Evolutionary conservation across 30 jellyfish, hydroid and myxozoan genomes (phyloP).

Genomic region (Hydractinia symbiolongicarpus): DNA sequence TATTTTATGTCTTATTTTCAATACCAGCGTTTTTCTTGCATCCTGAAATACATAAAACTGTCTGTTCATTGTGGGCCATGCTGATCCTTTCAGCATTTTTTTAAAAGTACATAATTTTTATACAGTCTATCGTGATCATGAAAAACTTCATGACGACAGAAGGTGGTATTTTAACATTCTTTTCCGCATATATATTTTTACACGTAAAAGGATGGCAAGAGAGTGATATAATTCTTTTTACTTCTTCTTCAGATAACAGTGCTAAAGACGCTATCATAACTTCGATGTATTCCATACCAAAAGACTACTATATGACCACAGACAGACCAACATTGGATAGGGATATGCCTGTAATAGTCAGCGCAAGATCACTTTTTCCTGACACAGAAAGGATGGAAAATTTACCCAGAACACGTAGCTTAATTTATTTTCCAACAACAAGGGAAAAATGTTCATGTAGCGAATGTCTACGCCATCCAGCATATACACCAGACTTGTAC

Average conservation of each 20-base stretch:
- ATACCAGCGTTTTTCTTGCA: no score
- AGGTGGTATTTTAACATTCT: not conserved
- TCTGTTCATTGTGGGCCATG: no score
- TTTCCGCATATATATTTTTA: not conserved
- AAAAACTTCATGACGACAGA: not conserved
- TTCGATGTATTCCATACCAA: not conserved
- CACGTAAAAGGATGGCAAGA: not conserved
- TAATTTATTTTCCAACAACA: not conserved
- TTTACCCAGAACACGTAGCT: not conserved
- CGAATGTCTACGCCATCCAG: not conserved
- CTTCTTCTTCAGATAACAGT: not conserved
- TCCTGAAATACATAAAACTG: no score
- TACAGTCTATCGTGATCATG: not conserved
- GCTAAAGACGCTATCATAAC: slow-evolving; percentile 1
- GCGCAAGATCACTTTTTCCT: slow-evolving; percentile 1
- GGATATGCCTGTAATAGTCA: slow-evolving; percentile 1
- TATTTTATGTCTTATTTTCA: no score
- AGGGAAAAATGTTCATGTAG: not conserved
- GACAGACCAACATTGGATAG: not conserved
- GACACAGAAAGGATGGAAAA: not conserved
- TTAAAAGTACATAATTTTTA: not conserved
- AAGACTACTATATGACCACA: not conserved
- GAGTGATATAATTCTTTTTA: not conserved
- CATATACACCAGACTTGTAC: slow-evolving; percentile 8
- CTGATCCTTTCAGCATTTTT: no score